A percentile compares a stretch with the other conserved stretches of the same genome.
These are phyloP conservation scores for Drosophila bocki DNA, from an alignment of 1,140 invertebrate genomes.

Conservation along the genomic window DNA sequence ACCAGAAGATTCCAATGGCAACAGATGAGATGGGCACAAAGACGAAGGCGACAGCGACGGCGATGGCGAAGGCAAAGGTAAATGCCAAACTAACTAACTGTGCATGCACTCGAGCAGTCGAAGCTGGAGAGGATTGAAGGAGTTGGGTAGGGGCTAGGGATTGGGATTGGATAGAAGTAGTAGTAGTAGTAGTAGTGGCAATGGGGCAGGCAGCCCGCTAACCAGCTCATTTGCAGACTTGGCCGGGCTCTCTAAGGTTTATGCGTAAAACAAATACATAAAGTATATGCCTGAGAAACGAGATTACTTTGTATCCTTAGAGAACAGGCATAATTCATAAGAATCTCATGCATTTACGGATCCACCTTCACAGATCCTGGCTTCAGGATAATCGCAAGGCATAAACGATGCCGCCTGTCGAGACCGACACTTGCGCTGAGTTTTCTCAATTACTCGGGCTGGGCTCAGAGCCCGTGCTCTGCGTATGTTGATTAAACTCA, in stretches of 20 bases:
- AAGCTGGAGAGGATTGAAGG: constrained; percentile 1
- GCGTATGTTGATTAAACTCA: constrained; percentile 78
- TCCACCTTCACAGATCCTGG: not conserved
- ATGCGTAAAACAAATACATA: constrained; percentile 4
- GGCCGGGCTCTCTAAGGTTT: not conserved
- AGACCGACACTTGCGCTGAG: constrained; percentile 70
- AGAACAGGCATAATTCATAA: too few species aligned
- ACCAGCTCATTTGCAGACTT: constrained; percentile 64
- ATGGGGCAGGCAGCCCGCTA: constrained; percentile 32
- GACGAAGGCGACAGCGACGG: constrained; percentile 6
- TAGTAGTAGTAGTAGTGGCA: constrained; percentile 7
- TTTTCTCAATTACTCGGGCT: constrained; percentile 76
- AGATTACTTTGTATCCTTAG: too few species aligned
- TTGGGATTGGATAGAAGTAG: not conserved
- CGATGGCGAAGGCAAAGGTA: constrained; percentile 57
- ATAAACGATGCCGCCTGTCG: constrained; percentile 41
- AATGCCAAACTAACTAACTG: constrained; percentile 74
- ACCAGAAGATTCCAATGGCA: constrained; percentile 48
- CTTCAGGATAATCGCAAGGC: not conserved
- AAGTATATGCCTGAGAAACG: not conserved
- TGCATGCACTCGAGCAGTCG: constrained; percentile 44
- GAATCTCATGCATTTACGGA: not conserved
- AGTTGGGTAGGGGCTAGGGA: not conserved
- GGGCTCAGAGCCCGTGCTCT: constrained; percentile 36
- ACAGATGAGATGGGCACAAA: constrained; percentile 59